Evolutionary conservation across 2,113 vertebrate species (phyloP), one percentile per base, ranked within the genome.

Genomic region (Scomber japonicus): DNA sequence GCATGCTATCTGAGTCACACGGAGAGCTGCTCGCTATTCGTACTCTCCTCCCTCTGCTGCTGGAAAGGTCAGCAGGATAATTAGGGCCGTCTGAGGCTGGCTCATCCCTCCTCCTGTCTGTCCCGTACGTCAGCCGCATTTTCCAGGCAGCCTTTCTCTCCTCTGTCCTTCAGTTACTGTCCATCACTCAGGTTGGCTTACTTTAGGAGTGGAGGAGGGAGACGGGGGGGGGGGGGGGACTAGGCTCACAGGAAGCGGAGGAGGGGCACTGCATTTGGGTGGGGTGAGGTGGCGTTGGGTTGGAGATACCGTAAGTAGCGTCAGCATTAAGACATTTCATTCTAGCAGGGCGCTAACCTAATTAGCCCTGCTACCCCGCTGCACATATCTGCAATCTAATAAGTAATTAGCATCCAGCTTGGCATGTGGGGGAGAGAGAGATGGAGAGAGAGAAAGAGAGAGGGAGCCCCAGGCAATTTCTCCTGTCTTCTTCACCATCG

Each of bases 371-470:
- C 92, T 94, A 92, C 86, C 80, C 88, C 10, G 12, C 87, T n/a
- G 35, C 88, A 90, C 44, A 86, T 88, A 93, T 93, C 93, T 90
- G 92, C 93, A 93, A 93, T 91, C 93, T 95, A 92, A 91, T 94
- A 95, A 95, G 94, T 96, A 97, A 97, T 97, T 96, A 97, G 94
- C 94, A 94, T 93, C 83, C 93, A 94, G 93, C 84, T 88, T 85
- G 83, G 93, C 76, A 65, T 67, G 75, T 70, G 65, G 48, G 31
- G 46, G n/a, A 35, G 11, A 27, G 48, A 31, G 30, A n/a, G 15
- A 19, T 27, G 24, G 27, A 30, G 19, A 51, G 62, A 57, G 35
- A 7, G 68, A n/a, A 9, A 44, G 44, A 21, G 76, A 30, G 13
- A 30, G 7, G 75, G 53, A 56, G 71, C 79, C 72, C 15, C 31